Evolutionary conservation across 2,113 vertebrate species (phyloP).

Genomic region (Jacana jacana): DNA sequence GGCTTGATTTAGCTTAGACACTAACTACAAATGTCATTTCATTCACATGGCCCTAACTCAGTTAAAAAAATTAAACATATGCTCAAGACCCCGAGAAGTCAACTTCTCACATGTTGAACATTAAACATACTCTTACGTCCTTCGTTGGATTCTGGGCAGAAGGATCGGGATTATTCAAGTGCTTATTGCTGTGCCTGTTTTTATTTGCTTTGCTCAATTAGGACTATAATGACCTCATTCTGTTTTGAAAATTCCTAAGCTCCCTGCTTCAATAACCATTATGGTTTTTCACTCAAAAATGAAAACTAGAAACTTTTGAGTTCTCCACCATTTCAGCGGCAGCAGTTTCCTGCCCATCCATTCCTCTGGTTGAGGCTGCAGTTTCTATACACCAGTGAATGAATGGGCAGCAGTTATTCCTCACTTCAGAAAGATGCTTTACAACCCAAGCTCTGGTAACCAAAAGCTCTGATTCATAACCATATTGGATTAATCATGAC

Average conservation of each 20-base stretch:
- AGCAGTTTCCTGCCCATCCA: neutral
- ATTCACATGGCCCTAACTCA: constrained; percentile 13
- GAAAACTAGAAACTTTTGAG: neutral
- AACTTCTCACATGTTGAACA: constrained; percentile 14
- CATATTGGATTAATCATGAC: constrained; percentile 16
- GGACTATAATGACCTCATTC: constrained; percentile 24
- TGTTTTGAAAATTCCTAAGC: neutral
- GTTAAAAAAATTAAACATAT: constrained; percentile 24
- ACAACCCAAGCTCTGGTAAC: neutral
- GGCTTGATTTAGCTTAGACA: constrained; percentile 37
- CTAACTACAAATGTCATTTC: constrained; percentile 54
- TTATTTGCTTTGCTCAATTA: constrained; percentile 60
- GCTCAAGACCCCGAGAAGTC: constrained; percentile 21
- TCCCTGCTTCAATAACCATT: neutral
- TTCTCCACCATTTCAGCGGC: neutral
- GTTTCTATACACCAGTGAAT: neutral
- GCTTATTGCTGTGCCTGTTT: constrained; percentile 19
- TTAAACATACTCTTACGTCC: neutral
- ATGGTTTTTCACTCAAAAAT: neutral
- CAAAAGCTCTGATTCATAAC: neutral
- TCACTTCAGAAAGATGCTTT: neutral
- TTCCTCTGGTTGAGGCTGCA: neutral
- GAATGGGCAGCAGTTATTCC: neutral
- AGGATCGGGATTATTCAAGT: neutral
- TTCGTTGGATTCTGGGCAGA: neutral